Base-by-base conservation (phyloP, 2,888 invertebrate species). In the Teleogryllus oceanicus region DNA sequence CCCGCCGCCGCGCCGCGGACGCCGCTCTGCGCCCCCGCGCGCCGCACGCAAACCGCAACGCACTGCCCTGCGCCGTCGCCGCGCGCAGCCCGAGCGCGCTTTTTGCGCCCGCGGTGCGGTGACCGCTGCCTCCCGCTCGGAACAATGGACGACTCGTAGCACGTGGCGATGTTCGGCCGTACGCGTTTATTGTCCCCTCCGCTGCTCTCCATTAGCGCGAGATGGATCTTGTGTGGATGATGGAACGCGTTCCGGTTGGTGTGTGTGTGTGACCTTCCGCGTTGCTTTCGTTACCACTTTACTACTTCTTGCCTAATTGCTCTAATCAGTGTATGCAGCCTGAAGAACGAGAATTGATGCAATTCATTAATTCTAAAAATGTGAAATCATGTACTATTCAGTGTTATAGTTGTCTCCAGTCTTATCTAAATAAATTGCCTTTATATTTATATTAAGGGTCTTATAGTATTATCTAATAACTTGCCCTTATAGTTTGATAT, bases 11-110 rank as follows among this genome's bases (percentile, higher is more conserved):
- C 16, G 13, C 62, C 24, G 24, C 24, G 24, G n/a, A 5, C 62
- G 24, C 24, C 24, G 16, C 62, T 24, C 24, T 24, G 24, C 24
- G 62, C 62, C 16, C 62, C 16, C n/a, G 16, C 16, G 13, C 62
- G n/a, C 62, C 24, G 62, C 62, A 62, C 62, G n/a, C 62, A 62
- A 62, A 62, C 62, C 62, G 62, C 62, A 62, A 62, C 62, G 13
- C 62, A 62, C 13, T 18, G 62, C 62, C 13, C 62, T 3, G 62
- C 18, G 2, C 62, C 10, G 62, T 2, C 62, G 62, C 16, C 62
- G 2, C 62, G 2, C 62, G 8, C 1, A 1, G 62, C 62, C n/a
- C 16, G 12, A 12, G 18, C 11, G 75, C 20, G 75, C 4, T 75
- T 20, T 75, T 20, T 75, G 75, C 24, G 20, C 16, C 76, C 24